Base-by-base conservation (phyloP, 2,113 vertebrate species). In the Hassar affinis region DNA sequence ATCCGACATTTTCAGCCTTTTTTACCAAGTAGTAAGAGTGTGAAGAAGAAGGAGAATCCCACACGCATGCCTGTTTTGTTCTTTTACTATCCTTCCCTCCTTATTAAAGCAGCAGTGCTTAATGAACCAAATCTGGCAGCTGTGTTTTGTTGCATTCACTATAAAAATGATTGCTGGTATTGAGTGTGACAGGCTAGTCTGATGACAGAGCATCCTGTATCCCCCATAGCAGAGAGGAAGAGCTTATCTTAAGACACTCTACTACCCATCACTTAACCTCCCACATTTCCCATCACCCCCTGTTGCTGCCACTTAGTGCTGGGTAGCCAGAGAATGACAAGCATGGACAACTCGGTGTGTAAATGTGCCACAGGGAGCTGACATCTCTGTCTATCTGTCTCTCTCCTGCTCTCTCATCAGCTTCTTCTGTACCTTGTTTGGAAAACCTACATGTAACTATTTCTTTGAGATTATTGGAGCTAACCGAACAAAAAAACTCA, bases 251-350 rank as follows among this genome's bases (percentile, higher is more conserved):
- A 91, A 91, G 89, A 89, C 91, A 90, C 91, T 90, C 91, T 89
- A 86, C 89, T 82, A 86, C 84, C 90, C 88, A 88, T 87, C 89
- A 87, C 80, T 89, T 88, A 85, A 87, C 90, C 91, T 89, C 88
- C 57, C 5, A 82, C 51, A 38, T 61, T 80, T 71, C 80, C 66
- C 51, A 77, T 84, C 49, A 52, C 66, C 78, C 90, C 88, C 86
- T 87, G 35, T 62, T 87, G 87, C 87, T 87, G 79, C 88, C 90
- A 86, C 91, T 90, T 90, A 86, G 91, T 93, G 93, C 93, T 87
- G 92, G 93, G 93, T 91, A 92, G 90, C 91, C 90, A 88, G 91
- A 91, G 93, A 92, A 91, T 90, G 91, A 91, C 92, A 93, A 90
- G 91, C 92, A 91, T 92, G 91, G 92, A 90, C 82, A 91, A 90